These are phyloP conservation scores for Gephyroberyx darwinii DNA, from an alignment of 2,797 vertebrate species.

Conservation along the genomic window DNA sequence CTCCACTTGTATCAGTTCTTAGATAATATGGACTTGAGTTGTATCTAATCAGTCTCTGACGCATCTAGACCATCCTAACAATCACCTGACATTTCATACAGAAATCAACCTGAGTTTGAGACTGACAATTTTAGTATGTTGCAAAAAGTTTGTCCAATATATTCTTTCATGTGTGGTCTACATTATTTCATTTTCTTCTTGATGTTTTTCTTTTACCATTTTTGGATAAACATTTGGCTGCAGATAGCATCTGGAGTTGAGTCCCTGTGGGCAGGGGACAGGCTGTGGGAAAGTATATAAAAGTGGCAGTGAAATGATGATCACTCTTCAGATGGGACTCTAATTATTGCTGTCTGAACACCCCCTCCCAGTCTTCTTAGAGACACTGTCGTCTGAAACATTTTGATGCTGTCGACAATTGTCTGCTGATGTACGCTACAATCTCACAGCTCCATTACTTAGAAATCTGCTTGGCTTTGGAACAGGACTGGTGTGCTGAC, in stretches of 20 bases:
- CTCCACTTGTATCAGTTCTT: slow-evolving; percentile 79
- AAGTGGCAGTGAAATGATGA: slow-evolving; percentile 79
- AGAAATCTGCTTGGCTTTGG: slow-evolving; percentile 16
- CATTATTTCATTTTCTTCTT: slow-evolving; percentile 38
- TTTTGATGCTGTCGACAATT: slow-evolving; percentile 39
- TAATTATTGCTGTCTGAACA: slow-evolving; percentile 80
- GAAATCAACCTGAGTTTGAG: slow-evolving; percentile 5
- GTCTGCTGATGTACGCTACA: slow-evolving; percentile 49
- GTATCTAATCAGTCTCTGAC: slow-evolving; percentile 46
- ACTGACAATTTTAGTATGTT: neutral
- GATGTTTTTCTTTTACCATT: slow-evolving; percentile 66
- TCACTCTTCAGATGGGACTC: slow-evolving; percentile 78
- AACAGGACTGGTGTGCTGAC: slow-evolving; percentile 22
- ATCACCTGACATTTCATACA: slow-evolving; percentile 40
- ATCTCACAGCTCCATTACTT: slow-evolving; percentile 31
- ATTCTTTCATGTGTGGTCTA: slow-evolving; percentile 17
- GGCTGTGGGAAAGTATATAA: slow-evolving; percentile 86
- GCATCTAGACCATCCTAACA: slow-evolving; percentile 46
- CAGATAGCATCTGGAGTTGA: slow-evolving; percentile 78
- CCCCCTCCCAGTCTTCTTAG: slow-evolving; percentile 73
- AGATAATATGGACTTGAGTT: slow-evolving; percentile 73
- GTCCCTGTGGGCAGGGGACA: slow-evolving; percentile 77
- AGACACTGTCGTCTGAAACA: slow-evolving; percentile 67
- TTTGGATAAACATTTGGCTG: slow-evolving; percentile 73
- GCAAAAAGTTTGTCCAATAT: neutral